These are phyloP conservation scores for Smittia sp. DNA, from an alignment of 2,888 invertebrate genomes.

Conservation along the genomic window DNA sequence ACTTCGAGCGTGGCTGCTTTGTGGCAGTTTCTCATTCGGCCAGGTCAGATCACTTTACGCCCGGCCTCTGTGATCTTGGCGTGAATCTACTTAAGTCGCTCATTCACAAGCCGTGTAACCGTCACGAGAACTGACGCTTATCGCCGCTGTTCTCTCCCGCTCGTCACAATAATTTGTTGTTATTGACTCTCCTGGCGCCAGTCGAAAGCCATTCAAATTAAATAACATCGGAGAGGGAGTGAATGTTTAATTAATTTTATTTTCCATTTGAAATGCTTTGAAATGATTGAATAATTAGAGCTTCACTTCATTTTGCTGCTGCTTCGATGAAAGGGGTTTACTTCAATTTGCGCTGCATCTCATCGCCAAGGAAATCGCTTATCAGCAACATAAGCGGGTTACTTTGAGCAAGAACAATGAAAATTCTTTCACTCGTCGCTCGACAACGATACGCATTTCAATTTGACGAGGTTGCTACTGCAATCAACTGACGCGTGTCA, in stretches of 20 bases:
- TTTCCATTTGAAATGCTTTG: background rate
- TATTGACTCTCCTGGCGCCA: slow-evolving; percentile 22
- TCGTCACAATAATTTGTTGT: background rate
- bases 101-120: background rate
- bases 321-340: too few relatives aligned
- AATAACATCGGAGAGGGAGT: background rate
- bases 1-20: background rate
- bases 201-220: slow-evolving; percentile 30
- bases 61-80: background rate
- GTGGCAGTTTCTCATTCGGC: background rate
- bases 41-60: background rate
- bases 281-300: slow-evolving; percentile 6
- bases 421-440: slow-evolving; percentile 21
- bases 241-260: slow-evolving; percentile 21
- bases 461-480: too few relatives aligned
- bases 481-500: too few relatives aligned
- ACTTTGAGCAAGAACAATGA: slow-evolving; percentile 4
- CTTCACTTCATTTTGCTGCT: background rate
- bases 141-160: background rate
- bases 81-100: background rate
- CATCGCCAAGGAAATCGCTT: background rate
- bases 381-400: background rate
- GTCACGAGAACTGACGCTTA: slow-evolving; percentile 6
- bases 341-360: background rate
- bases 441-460: too few relatives aligned